Base-by-base conservation (phyloP, 2,888 invertebrate genomes). In the Eupeodes latifasciatus region DNA sequence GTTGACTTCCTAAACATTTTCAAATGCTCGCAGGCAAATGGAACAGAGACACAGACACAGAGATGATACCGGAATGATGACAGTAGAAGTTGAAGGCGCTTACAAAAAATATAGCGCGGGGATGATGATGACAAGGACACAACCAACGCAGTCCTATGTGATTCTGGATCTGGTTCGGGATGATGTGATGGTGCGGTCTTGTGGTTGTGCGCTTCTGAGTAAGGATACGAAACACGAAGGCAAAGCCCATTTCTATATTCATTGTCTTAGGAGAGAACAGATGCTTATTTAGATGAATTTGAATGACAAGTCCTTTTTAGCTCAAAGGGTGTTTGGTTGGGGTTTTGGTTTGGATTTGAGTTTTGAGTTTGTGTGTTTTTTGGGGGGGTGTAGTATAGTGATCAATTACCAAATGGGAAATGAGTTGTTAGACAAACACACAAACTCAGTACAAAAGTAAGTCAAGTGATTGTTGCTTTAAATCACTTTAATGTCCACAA, bases 211-310 rank as follows among this genome's bases (percentile, higher is more conserved):
- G 51, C 9, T 47, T 11, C 4, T 47, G 12, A 16, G 19, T 12
- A 47, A 66, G 66, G 47, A 66, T 19, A 19, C 3, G 44, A 44
- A 27, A 12, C n/a, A 61, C 53, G 16, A 40, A 7, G 69, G 2
- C 34, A 7, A 74, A 57, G 75, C 53, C 67, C 64, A 49, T n/a
- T 78, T 69, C 74, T 71, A 9, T 40, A 40, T 40, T 27, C 27
- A 82, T 83, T 86, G 83, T 86, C 83, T 79, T 75, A 69, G 79
- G 62, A 71, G 79, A 57, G 79, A 69, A 71, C 83, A 86, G 86
- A 86, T 82, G 86, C 75, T 86, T 82, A 79, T 86, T 86, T 86
- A 79, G 75, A 79, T 86, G 71, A 79, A 75, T 86, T 71, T 75
- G 78, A 82, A 78, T 86, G 82, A 75, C 78, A 82, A 79, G 78